phyloP scores from a whole-genome alignment of 2,113 vertebrate genomes.

The Pollachius pollachius region DNA sequence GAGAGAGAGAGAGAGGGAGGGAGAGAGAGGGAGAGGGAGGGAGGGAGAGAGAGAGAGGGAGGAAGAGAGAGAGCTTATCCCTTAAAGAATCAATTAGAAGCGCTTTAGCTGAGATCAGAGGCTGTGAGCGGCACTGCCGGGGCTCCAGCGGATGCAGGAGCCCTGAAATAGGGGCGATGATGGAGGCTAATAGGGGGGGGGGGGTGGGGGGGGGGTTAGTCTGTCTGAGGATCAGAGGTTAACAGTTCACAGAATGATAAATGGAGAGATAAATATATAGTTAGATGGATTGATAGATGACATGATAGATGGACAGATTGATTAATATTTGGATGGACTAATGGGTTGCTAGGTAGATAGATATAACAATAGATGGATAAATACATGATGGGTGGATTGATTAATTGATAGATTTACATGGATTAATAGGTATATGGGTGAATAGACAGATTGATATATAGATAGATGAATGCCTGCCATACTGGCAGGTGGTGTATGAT shows the following conservation, averaged over 20 bases:
- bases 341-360: too few species aligned
- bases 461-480: too few species aligned
- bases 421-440: too few species aligned
- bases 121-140: constrained; percentile 29
- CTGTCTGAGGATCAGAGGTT: constrained; percentile 3
- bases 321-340: too few species aligned
- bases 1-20: not conserved
- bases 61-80: constrained; percentile 38
- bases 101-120: constrained; percentile 61
- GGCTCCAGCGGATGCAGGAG: constrained; percentile 22
- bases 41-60: not conserved
- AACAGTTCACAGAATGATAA: not conserved
- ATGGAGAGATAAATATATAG: not conserved
- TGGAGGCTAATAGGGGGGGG: not conserved
- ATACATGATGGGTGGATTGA: too few species aligned
- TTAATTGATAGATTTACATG: too few species aligned
- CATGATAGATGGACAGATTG: not conserved
- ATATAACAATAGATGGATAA: too few species aligned
- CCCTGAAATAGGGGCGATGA: not conserved
- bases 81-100: constrained; percentile 70
- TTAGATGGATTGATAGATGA: not conserved
- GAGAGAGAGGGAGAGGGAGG: constrained; percentile 4
- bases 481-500: too few species aligned
- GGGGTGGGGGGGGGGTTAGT: not conserved
- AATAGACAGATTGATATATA: too few species aligned